Evolutionary conservation across 2,113 vertebrate genomes (phyloP), one percentile per base, ranked within the genome.

Genomic region (Tyrannus savana): DNA sequence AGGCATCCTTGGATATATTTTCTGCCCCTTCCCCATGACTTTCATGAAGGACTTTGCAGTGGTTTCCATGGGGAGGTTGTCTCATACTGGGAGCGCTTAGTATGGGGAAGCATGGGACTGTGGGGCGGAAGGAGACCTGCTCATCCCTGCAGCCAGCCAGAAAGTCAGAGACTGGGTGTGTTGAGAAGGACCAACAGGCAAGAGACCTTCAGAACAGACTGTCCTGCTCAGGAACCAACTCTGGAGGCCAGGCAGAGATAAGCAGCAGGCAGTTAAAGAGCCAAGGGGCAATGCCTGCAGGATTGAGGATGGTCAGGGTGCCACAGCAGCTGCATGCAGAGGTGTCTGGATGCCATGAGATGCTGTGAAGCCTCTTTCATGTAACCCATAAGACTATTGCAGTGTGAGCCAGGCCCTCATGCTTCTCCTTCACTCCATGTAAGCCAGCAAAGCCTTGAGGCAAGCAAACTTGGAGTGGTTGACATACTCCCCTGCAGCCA

Each of bases 31-130:
- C 5, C 7, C 27, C 3, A 0, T 44, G 63, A 52, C 39, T 59
- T 84, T 63, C 39, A 56, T 1, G 2, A 49, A 66, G 24, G 21
- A 3, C 14, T 91, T 93, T 74, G 21, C 39, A 44, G 35, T n/a
- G 24, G 8, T 67, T 12, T 58, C 4, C 2, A 7, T 33, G 19
- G 16, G 27, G 27, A 64, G 2, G 7, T 44, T 84, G 73, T 75
- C 39, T 42, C 0, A 0, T 8, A 60, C 2, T 12, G 9, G 28
- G 80, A 86, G 33, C 0, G 0, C 6, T 56, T 19, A 9, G 8
- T 22, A 49, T 6, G 2, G 15, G 33, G 16, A 14, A 84, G 24
- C 35, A 39, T 9, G 25, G 62, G 50, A n/a, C 28, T 50, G 35
- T 2, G 6, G 23, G 33, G 7, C 24, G 76, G 14, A 14, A 21